Base-by-base conservation (phyloP, 2,797 vertebrate species). In the Alcedo atthis region DNA sequence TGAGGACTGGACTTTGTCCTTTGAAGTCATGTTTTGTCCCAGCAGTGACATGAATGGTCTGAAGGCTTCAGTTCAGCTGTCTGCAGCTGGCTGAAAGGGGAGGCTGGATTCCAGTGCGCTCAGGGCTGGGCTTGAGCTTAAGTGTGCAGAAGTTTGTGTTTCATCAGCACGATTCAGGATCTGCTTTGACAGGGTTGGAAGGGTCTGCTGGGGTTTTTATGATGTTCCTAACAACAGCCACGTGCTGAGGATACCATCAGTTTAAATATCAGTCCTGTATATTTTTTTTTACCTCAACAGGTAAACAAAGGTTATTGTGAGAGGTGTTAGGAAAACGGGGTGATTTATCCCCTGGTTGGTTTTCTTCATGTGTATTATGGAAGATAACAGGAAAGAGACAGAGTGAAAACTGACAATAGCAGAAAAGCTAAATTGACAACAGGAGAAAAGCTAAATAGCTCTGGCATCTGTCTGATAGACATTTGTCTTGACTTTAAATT, bases 1-100 rank as follows among this genome's bases (percentile, higher is more conserved):
- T 37, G 40, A 89, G 35, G 70, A 8, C 43, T 22, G 57, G 42
- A 81, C 53, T 85, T 88, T 84, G 68, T 91, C 71, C 88, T 86
- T 94, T 84, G 67, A 90, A 91, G 83, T 79, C 16, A 4, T 40
- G 59, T 73, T 87, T 94, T 85, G 51, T 91, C 70, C 59, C 67
- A 37, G 63, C 71, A 58, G 74, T 77, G 87, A 87, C 91, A 67
- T 17, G 64, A 87, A 81, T 82, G 74, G 25, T 81, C 79, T 67
- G 76, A 69, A 93, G 68, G 57, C 92, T 90, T 89, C 37, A n/a
- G 70, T 78, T 92, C 68, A 80, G 79, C 90, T 90, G 86, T 81
- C 40, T 92, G 90, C 92, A 94, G 88, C 81, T 93, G 86, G 91
- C 73, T 89, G 86, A 86, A 59, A 91, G 45, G 84, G 53, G 54